Percentiles rank a stretch among this genome's conserved stretches.
Conservation (phyloP, 2,888 invertebrate species). For the Empis livida region DNA sequence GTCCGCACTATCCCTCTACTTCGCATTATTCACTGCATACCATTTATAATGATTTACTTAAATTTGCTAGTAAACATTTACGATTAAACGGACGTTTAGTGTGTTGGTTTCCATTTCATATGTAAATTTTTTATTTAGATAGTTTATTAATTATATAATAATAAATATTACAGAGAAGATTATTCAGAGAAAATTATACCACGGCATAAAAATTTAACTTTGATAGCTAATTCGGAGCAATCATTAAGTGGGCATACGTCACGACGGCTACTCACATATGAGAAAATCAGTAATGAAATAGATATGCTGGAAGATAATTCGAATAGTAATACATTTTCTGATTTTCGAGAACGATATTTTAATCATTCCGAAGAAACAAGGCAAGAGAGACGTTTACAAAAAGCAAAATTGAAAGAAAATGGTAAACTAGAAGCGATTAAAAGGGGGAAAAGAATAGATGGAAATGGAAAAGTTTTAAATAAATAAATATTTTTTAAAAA, state of each 20-base stretch:
- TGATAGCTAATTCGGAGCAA: constrained; percentile 84
- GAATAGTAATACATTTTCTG: constrained; percentile 28
- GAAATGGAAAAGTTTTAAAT: constrained; percentile 23
- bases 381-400: constrained; percentile 42
- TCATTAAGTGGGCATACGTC: constrained; percentile 66
- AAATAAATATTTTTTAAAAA: constrained; percentile 1
- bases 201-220: constrained; percentile 58
- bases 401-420: constrained; percentile 34
- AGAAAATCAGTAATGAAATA: constrained; percentile 51
- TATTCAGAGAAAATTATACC: constrained; percentile 64
- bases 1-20: constrained; percentile 70
- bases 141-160: background rate
- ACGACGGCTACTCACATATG: constrained; percentile 72
- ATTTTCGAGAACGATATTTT: constrained; percentile 49
- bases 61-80: constrained; percentile 68
- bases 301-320: constrained; percentile 16
- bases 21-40: constrained; percentile 71
- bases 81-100: constrained; percentile 68
- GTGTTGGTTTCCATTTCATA: constrained; percentile 89
- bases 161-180: constrained; percentile 53
- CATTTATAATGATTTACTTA: constrained; percentile 71
- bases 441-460: constrained; percentile 24
- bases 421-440: constrained; percentile 28
- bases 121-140: constrained; percentile 36
- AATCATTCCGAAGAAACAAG: constrained; percentile 51